These are phyloP conservation scores for Cataglyphis livida DNA, from an alignment of 2,888 invertebrate genomes.

Conservation along the genomic window DNA sequence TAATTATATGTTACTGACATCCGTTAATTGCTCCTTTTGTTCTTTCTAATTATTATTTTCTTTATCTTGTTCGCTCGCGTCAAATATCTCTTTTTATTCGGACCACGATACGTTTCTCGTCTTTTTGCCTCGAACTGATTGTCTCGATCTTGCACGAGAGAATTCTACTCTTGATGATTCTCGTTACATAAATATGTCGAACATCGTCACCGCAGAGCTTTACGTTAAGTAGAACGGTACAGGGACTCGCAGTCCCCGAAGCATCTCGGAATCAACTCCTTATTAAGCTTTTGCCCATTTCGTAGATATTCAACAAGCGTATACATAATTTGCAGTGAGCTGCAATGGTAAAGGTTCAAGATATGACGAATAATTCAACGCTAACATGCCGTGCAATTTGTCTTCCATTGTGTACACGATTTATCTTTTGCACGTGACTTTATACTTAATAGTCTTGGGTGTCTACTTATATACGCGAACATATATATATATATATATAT, in stretches of 20 bases:
- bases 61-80: neutral
- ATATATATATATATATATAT: too few species aligned
- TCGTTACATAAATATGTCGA: conserved; percentile 10
- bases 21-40: too few species aligned
- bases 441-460: conserved; percentile 59
- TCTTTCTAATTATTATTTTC: too few species aligned
- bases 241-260: conserved; percentile 2
- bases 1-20: too few species aligned
- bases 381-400: conserved; percentile 57
- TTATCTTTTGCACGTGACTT: conserved; percentile 50
- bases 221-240: neutral
- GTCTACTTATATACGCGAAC: neutral
- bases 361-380: conserved; percentile 57
- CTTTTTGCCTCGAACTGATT: neutral
- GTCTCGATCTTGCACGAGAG: neutral
- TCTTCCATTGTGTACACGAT: conserved; percentile 58
- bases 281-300: conserved; percentile 62
- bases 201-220: neutral
- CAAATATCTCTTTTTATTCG: neutral
- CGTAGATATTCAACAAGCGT: conserved; percentile 56
- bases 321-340: conserved; percentile 59
- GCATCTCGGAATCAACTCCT: conserved; percentile 52
- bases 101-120: neutral
- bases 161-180: neutral
- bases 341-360: conserved; percentile 2